phyloP scores from a whole-genome alignment of 2,888 invertebrate species.

The Tethea ocularis region DNA sequence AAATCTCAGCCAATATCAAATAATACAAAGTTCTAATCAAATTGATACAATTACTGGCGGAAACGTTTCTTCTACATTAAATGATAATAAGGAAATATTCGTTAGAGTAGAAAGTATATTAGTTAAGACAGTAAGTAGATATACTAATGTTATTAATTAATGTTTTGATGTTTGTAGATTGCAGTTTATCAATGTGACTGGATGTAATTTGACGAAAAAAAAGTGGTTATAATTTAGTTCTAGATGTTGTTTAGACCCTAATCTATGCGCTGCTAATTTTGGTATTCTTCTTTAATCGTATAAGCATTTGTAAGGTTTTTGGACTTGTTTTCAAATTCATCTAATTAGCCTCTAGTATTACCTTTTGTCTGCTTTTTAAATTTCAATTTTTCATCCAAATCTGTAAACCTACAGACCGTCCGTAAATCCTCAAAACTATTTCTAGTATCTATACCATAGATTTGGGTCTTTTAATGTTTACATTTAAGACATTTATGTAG shows the following conservation, averaged over 20 bases:
- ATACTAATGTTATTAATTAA: background rate
- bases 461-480: background rate
- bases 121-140: background rate
- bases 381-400: background rate
- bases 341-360: no score
- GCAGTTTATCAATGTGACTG: constrained; percentile 20
- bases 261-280: background rate
- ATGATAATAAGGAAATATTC: background rate
- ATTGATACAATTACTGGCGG: background rate
- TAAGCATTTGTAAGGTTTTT: background rate
- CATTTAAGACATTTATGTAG: background rate
- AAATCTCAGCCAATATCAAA: background rate
- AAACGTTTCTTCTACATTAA: no score
- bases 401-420: background rate
- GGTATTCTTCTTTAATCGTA: background rate
- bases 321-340: background rate
- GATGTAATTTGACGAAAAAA: constrained; percentile 8
- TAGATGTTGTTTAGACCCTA: background rate
- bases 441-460: background rate
- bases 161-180: constrained; percentile 15
- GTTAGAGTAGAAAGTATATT: background rate
- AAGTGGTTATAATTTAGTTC: constrained; percentile 4
- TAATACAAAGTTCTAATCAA: background rate
- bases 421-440: no score
- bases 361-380: no score